These are phyloP conservation scores for Dynastes grantii DNA, from an alignment of 2,888 invertebrate species.

Conservation along the genomic window DNA sequence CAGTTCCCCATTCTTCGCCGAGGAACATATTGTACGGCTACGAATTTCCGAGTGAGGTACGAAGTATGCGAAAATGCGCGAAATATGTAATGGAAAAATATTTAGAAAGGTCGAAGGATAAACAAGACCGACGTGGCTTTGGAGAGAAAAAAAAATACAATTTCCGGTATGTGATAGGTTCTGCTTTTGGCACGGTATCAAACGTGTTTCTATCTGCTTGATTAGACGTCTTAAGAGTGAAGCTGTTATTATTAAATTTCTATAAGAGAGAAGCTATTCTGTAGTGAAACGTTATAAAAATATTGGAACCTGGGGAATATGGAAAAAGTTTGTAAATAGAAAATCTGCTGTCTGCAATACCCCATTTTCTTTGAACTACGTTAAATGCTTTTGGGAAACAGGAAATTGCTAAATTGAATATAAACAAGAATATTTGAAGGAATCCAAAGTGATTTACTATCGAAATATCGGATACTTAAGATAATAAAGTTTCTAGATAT, in stretches of 20 bases:
- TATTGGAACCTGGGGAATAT: background rate
- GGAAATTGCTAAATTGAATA: no score
- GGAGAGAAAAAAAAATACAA: background rate
- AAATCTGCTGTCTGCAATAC: no score
- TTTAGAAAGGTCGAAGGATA: slow-evolving; percentile 3
- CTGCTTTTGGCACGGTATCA: background rate
- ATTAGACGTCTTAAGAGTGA: background rate
- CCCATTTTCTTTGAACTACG: no score
- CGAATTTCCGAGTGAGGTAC: background rate
- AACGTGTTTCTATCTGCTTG: slow-evolving; percentile 6
- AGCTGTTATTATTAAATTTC: slow-evolving; percentile 10
- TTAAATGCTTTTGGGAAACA: no score
- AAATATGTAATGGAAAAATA: background rate
- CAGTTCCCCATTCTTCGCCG: background rate
- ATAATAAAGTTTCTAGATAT: no score
- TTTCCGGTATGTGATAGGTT: slow-evolving; percentile 19
- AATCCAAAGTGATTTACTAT: no score
- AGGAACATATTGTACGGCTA: background rate
- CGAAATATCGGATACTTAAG: no score
- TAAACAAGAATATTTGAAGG: no score
- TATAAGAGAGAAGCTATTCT: background rate
- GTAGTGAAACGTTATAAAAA: background rate
- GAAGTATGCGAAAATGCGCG: background rate
- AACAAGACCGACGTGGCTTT: background rate
- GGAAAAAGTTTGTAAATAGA: no score